phyloP scores from a whole-genome alignment of 2,113 vertebrate species.

The Sorex araneus region DNA sequence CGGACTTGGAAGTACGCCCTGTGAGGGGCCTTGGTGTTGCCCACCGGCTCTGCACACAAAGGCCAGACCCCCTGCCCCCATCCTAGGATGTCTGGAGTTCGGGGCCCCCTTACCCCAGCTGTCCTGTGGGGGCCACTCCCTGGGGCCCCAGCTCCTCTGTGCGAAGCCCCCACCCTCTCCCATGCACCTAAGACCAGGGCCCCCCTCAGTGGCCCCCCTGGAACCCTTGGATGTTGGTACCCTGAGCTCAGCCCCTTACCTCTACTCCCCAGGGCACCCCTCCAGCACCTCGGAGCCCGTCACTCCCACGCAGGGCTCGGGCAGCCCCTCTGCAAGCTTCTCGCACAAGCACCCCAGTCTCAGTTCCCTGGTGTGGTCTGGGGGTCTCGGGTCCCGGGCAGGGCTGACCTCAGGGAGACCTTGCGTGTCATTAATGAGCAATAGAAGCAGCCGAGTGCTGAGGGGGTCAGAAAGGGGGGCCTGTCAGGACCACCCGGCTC shows the following conservation, averaged over 20 bases:
- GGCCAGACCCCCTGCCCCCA: neutral
- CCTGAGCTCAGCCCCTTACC: neutral
- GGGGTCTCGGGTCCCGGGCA: neutral
- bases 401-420: slow-evolving; percentile 72
- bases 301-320: neutral
- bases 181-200: neutral
- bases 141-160: fast-evolving
- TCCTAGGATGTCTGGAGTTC: neutral
- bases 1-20: neutral
- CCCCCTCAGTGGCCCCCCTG: neutral
- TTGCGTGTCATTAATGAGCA: slow-evolving; percentile 63
- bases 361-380: neutral
- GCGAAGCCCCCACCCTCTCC: no score
- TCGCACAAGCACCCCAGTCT: neutral
- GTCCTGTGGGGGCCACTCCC: no score
- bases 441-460: slow-evolving; percentile 26
- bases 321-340: no score
- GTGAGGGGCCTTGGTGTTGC: neutral
- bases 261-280: neutral
- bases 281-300: neutral
- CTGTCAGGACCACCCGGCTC: no score
- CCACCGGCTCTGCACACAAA: neutral
- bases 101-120: neutral
- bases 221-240: neutral
- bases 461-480: no score